Percentiles rank a stretch among this genome's conserved stretches.
Evolutionary conservation across 2,888 invertebrate genomes (phyloP).

Genomic region (Cabera pusaria): DNA sequence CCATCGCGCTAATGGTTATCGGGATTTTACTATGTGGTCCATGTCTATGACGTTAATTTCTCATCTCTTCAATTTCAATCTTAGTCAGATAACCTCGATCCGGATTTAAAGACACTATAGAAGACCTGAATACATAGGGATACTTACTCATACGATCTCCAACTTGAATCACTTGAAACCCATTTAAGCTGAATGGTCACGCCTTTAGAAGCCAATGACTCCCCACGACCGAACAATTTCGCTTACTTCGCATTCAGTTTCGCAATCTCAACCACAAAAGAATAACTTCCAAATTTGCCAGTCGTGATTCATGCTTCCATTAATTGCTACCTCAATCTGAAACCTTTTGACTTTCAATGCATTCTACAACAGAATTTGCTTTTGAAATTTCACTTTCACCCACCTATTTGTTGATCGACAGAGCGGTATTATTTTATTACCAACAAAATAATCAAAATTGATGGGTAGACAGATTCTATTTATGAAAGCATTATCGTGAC

Average conservation of each 20-base stretch:
- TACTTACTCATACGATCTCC: too few relatives aligned
- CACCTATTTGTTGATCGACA: slow-evolving; percentile 56
- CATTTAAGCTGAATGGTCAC: slow-evolving; percentile 17
- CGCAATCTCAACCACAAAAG: slow-evolving; percentile 39
- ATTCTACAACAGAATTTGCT: slow-evolving; percentile 58
- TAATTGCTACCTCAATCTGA: slow-evolving; percentile 62
- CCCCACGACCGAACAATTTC: slow-evolving; percentile 44
- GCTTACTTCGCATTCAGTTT: slow-evolving; percentile 9
- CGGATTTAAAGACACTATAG: too few relatives aligned
- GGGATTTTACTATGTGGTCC: too few relatives aligned
- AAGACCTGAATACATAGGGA: too few relatives aligned
- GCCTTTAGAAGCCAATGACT: slow-evolving; percentile 34
- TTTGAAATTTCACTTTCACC: slow-evolving; percentile 77
- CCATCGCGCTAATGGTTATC: too few relatives aligned
- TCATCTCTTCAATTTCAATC: too few relatives aligned
- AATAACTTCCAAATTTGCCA: slow-evolving; percentile 36
- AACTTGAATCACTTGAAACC: too few relatives aligned
- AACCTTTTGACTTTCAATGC: slow-evolving; percentile 48
- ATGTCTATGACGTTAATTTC: too few relatives aligned
- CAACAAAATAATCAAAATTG: slow-evolving; percentile 62
- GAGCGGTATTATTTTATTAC: slow-evolving; percentile 46
- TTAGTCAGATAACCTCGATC: too few relatives aligned
- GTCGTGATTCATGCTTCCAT: slow-evolving; percentile 69
- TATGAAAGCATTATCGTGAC: slow-evolving; percentile 64
- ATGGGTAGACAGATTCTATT: slow-evolving; percentile 55